Evolutionary conservation across 2,888 invertebrate genomes (phyloP), one percentile per base, ranked within the genome.

Genomic region (Meiosimyza platycephala): DNA sequence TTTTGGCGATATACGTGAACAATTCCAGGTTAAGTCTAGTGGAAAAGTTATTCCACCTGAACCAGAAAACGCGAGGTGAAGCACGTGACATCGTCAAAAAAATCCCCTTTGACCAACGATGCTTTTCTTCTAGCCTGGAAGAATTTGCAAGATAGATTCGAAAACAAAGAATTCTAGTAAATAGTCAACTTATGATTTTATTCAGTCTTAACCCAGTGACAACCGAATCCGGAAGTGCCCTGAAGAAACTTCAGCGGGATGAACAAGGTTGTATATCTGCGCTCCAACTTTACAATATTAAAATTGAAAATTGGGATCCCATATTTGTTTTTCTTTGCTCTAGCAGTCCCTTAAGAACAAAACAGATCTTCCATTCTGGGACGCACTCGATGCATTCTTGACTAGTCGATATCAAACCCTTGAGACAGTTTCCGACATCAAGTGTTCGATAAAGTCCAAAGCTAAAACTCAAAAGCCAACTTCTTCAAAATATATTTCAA

Each of bases 61-160:
- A 22, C 22, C 57, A 57, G 18, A 57, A 57, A 22, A 57, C 57
- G 7, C 57, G 57, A 57, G n/a, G 16, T 4, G n/a, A n/a, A 57
- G 22, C 73, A 11, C 40, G 28, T 11, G 70, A 72, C 3, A 75
- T 75, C 12, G 73, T 73, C 0, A 16, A 22, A 2, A n/a, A 72
- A 73, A 59, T 50, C 63, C 28, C 73, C 73, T 2, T 59, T 72
- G 6, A 73, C 72, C 4, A 62, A 73, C 28, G 16, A 71, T 16
- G 74, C 71, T 33, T 74, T 74, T 15, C 33, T 57, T 1, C n/a
- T 57, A 2, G 71, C 70, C 1, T 72, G 71, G 75, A 33, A 63
- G 52, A 71, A 55, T n/a, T 62, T 73, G 13, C 52, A 66, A 33
- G 48, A 52, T 16, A 52, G 70, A 6, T 71, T 50, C 28, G 66